Percentiles rank a stretch among this genome's conserved stretches.
phyloP scores from a whole-genome alignment of 2,797 vertebrate species.

The Enteromius radiatus region DNA sequence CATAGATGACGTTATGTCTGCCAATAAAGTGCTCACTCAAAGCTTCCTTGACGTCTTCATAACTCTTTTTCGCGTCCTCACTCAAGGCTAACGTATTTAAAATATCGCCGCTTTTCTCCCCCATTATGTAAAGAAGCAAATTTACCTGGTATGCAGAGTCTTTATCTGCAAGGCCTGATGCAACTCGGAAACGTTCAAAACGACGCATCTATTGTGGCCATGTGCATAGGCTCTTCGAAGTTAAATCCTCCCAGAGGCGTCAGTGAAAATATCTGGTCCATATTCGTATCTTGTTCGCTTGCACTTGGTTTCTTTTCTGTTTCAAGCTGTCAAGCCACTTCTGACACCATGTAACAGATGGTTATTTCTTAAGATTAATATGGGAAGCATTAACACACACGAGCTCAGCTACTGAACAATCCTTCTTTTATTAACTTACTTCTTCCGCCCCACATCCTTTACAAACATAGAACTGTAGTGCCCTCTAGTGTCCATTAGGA shows the following conservation, averaged over 20 bases:
- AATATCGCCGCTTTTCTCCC: background rate
- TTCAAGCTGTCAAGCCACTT: too few species aligned
- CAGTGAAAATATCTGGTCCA: slow-evolving; percentile 17
- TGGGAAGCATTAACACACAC: too few species aligned
- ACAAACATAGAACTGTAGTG: too few species aligned
- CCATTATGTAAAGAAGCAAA: slow-evolving; percentile 27
- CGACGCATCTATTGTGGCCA: background rate
- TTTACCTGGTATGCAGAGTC: slow-evolving; percentile 12
- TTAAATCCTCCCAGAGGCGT: slow-evolving; percentile 2
- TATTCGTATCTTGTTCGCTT: background rate
- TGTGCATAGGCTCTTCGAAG: background rate
- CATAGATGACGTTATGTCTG: slow-evolving; percentile 33
- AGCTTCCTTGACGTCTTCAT: slow-evolving; percentile 10
- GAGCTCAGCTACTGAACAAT: too few species aligned
- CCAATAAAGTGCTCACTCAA: slow-evolving; percentile 31
- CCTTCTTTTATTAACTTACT: too few species aligned
- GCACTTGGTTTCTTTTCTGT: too few species aligned
- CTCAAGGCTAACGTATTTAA: background rate
- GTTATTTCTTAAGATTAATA: too few species aligned
- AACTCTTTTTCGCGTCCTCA: background rate
- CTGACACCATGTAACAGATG: too few species aligned
- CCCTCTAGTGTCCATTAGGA: too few species aligned
- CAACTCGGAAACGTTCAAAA: background rate
- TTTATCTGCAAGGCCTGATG: slow-evolving; percentile 7
- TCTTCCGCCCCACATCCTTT: too few species aligned